Percentiles rank a stretch among this genome's conserved stretches.
Conservation (phyloP, 2,113 vertebrate species). For the Benitochromis conjunctus region DNA sequence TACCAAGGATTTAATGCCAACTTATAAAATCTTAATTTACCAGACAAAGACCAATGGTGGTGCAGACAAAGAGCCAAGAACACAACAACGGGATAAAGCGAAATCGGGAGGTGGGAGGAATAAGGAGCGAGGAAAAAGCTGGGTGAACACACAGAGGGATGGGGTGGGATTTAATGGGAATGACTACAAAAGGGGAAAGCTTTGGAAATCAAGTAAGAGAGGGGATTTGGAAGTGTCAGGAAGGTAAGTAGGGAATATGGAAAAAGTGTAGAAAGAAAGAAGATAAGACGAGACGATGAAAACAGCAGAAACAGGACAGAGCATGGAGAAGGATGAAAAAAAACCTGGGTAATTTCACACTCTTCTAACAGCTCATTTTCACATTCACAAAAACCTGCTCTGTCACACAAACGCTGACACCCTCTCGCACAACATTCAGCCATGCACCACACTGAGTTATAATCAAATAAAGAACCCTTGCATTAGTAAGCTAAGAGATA, state of each 20-base stretch:
- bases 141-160: background rate
- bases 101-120: background rate
- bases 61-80: background rate
- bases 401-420: background rate
- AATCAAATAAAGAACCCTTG: background rate
- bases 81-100: fast-evolving
- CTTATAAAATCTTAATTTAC: background rate
- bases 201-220: background rate
- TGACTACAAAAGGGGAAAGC: background rate
- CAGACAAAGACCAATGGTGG: background rate
- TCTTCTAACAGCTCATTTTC: constrained; percentile 12
- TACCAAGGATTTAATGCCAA: background rate
- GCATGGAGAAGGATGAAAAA: background rate
- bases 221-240: background rate
- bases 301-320: background rate
- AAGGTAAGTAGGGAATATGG: background rate
- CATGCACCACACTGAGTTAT: background rate
- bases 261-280: background rate
- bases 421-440: background rate
- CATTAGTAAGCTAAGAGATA: background rate
- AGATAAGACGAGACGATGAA: background rate
- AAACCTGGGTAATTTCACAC: background rate
- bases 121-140: background rate
- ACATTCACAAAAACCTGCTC: background rate
- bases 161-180: background rate